Evolutionary conservation across 2,113 vertebrate genomes (phyloP).

Genomic region (Conger conger): DNA sequence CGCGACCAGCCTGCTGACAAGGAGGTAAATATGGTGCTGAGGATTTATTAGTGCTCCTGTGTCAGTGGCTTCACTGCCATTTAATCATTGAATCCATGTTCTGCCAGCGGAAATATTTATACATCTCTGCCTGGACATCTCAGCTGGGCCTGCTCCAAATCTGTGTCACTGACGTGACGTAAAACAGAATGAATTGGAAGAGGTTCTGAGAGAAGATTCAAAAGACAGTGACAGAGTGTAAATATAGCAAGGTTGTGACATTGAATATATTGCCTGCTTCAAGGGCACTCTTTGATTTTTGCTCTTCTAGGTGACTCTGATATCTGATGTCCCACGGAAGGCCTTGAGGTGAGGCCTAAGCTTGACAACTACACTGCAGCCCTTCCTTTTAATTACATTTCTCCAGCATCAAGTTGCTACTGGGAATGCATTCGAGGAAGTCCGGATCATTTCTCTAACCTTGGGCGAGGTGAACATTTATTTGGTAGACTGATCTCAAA

Average conservation of each 20-base stretch:
- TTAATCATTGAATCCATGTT: slow-evolving; percentile 16
- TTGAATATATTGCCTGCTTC: slow-evolving; percentile 12
- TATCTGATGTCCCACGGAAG: neutral
- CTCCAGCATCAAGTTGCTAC: neutral
- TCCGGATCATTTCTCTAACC: neutral
- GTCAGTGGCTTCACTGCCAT: slow-evolving; percentile 5
- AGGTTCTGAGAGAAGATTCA: slow-evolving; percentile 13
- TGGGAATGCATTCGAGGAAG: neutral
- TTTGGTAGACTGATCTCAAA: neutral
- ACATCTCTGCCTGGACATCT: slow-evolving; percentile 9
- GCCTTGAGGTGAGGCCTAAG: neutral
- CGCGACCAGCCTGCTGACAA: neutral
- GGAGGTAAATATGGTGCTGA: neutral
- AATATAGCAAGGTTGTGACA: slow-evolving; percentile 21
- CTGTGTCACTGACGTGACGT: neutral
- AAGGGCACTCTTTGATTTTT: slow-evolving; percentile 22
- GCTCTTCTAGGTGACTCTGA: neutral
- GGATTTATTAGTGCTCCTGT: neutral
- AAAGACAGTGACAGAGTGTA: slow-evolving; percentile 5
- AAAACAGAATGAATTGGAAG: slow-evolving; percentile 12
- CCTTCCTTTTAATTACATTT: neutral
- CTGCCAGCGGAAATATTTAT: slow-evolving; percentile 28
- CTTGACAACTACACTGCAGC: neutral
- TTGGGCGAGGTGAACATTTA: neutral
- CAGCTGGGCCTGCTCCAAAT: slow-evolving; percentile 11